These are phyloP conservation scores for Phymastichus coffea DNA, from an alignment of 1,140 invertebrate genomes.

Conservation along the genomic window DNA sequence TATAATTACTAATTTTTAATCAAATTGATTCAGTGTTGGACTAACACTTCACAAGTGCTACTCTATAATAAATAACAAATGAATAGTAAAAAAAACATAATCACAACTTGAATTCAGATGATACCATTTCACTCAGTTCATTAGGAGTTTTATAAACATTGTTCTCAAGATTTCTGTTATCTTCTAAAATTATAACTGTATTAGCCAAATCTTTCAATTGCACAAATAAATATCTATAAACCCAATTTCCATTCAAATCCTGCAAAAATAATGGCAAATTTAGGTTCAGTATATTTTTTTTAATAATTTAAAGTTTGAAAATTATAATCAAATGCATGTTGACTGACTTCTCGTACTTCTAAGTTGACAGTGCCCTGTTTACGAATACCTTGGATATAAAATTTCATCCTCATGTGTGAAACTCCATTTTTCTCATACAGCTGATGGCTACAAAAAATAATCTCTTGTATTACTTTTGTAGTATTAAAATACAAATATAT, in stretches of 20 bases:
- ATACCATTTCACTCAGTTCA: constrained; percentile 10
- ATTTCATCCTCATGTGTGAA: constrained; percentile 82
- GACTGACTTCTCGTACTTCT: constrained; percentile 78
- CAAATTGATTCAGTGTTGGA: too few relatives aligned
- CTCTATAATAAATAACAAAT: too few relatives aligned
- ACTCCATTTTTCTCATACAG: constrained; percentile 73
- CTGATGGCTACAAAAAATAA: constrained; percentile 64
- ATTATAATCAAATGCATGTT: background rate
- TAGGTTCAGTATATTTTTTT: constrained; percentile 4
- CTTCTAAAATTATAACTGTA: constrained; percentile 73
- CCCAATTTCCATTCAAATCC: constrained; percentile 74
- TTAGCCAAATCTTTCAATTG: constrained; percentile 75
- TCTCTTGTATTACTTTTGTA: background rate
- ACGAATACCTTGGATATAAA: constrained; percentile 81
- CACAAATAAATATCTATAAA: constrained; percentile 81
- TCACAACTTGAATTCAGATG: background rate
- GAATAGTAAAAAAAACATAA: background rate
- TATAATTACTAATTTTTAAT: too few relatives aligned
- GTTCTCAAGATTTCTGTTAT: constrained; percentile 59
- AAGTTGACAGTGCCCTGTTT: constrained; percentile 80
- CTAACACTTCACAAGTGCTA: too few relatives aligned
- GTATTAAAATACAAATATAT: background rate
- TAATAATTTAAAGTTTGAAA: background rate
- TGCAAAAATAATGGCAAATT: constrained; percentile 61
- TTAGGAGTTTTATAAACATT: background rate